Evolutionary conservation across 2,113 vertebrate species (phyloP), one percentile per base, ranked within the genome.

Genomic region (Dermatemys mawii): DNA sequence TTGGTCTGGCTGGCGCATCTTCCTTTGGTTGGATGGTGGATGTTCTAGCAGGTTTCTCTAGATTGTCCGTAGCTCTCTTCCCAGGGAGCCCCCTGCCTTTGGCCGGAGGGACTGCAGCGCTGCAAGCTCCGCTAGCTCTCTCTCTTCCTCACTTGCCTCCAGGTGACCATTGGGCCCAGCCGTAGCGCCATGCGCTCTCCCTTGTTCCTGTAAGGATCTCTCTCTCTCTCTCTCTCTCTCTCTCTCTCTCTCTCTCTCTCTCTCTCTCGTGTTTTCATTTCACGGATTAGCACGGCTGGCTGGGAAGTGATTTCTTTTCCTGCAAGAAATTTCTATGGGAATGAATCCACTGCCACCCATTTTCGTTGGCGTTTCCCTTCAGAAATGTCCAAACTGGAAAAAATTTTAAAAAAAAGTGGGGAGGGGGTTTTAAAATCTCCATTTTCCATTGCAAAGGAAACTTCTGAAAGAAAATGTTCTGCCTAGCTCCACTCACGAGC

Each of bases 261-360:
- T 63, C 32, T 63, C 60, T 16, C 60, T 63, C 63, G n/a, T n/a
- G n/a, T n/a, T n/a, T n/a, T 38, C 19, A 17, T 70, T 70, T 70
- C 21, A 21, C 19, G 19, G 19, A 70, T 38, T 38, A 38, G 63
- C 63, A 38, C 8, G 10, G 63, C n/a, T 38, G 63, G 81, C 29
- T 90, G 80, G 13, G 63, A 26, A 96, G 90, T 38, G 38, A 48
- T 8, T n/a, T 81, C 84, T 93, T 86, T 12, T 88, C 27, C 55
- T 21, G 12, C 4, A 22, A 22, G 53, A 57, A 19, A 26, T 90
- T 88, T 88, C 89, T 10, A 53, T 46, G 9, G 60, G 19, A 24
- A 79, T 21, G 81, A 1, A 11, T 84, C 22, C 2, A 85, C 4
- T 35, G 24, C 57, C 9, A 8, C 81, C 81, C 24, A 48, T 67